These are phyloP conservation scores for Hyalella azteca DNA, from an alignment of 2,888 invertebrate species.

Conservation along the genomic window DNA sequence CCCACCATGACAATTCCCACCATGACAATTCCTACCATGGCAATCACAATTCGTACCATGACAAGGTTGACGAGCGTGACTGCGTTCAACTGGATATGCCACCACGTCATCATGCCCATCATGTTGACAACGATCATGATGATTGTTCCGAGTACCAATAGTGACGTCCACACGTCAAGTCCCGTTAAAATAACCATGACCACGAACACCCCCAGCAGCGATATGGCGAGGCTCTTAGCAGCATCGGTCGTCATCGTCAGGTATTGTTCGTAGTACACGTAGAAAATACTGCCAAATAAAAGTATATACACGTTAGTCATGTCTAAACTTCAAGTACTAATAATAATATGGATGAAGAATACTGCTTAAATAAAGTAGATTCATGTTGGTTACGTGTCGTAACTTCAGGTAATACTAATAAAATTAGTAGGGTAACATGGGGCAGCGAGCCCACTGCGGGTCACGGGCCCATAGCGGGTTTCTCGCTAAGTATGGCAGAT, in stretches of 20 bases:
- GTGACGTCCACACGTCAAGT: constrained; percentile 79
- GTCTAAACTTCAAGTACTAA: too few species aligned
- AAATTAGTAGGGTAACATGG: too few species aligned
- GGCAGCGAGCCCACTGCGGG: too few species aligned
- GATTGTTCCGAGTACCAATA: constrained; percentile 76
- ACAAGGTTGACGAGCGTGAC: constrained; percentile 69
- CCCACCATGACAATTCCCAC: too few species aligned
- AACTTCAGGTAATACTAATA: too few species aligned
- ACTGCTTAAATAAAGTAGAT: too few species aligned
- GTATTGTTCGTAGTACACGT: constrained; percentile 95
- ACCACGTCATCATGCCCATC: constrained; percentile 74
- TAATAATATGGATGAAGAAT: too few species aligned
- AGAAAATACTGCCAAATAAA: constrained; percentile 86
- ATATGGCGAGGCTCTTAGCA: constrained; percentile 84
- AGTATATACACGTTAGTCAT: too few species aligned
- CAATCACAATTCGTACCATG: constrained; percentile 64
- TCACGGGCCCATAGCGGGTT: too few species aligned
- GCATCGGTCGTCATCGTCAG: constrained; percentile 85
- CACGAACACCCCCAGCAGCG: constrained; percentile 86
- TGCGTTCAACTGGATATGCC: constrained; percentile 68
- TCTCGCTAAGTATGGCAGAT: too few species aligned
- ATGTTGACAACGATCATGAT: constrained; percentile 81
- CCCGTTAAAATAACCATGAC: constrained; percentile 92
- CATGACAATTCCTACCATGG: too few species aligned
- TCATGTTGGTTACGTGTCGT: too few species aligned